Conservation (phyloP, 1,140 invertebrate genomes). For the Artemia franciscana region DNA sequence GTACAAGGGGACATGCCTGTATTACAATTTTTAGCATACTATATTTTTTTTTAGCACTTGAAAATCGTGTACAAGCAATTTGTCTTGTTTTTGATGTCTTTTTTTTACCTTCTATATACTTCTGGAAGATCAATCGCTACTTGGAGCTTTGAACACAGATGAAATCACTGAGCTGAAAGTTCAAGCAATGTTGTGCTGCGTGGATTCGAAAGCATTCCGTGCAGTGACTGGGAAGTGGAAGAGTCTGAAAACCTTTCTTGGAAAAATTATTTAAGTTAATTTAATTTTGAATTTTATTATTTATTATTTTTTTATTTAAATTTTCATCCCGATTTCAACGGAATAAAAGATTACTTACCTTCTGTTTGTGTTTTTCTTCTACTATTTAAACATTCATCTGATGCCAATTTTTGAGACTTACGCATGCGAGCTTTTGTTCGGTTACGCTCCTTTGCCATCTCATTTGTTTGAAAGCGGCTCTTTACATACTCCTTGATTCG, state of each 20-base stretch:
- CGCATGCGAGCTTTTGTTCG: no score
- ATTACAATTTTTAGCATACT: neutral
- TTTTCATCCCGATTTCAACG: neutral
- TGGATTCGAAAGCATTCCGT: neutral
- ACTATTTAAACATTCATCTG: no score
- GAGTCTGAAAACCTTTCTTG: neutral
- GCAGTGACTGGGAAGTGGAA: neutral
- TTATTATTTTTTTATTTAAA: neutral
- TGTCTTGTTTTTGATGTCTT: neutral
- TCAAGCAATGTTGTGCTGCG: neutral
- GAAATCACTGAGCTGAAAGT: neutral
- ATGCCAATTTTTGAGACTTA: no score
- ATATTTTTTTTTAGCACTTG: neutral
- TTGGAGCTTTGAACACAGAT: neutral
- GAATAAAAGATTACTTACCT: neutral
- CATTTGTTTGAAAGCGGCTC: no score
- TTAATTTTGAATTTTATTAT: neutral
- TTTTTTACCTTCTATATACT: neutral
- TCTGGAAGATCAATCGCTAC: neutral
- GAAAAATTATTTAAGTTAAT: neutral
- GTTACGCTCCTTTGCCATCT: no score
- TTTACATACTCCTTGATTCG: no score
- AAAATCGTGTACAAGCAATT: neutral
- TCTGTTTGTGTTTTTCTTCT: neutral
- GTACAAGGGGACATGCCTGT: neutral